These are phyloP conservation scores for Oncorhynchus keta DNA, from an alignment of 2,113 vertebrate genomes.

Conservation along the genomic window DNA sequence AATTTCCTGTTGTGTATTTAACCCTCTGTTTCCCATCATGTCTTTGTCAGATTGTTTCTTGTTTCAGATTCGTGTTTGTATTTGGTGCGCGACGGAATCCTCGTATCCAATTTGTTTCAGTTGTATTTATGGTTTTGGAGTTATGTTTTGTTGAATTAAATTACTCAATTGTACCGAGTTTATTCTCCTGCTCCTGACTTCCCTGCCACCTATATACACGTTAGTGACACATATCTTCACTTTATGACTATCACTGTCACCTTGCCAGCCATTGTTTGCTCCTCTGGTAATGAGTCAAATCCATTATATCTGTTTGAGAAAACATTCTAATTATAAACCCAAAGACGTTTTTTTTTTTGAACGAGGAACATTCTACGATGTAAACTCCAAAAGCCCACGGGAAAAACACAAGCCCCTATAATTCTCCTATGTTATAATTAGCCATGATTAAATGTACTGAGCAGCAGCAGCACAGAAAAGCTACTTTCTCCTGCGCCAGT, in stretches of 20 bases:
- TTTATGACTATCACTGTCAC: neutral
- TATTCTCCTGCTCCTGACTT: too few species aligned
- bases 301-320: neutral
- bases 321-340: neutral
- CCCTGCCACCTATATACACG: too few species aligned
- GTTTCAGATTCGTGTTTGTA: too few species aligned
- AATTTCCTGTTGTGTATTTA: too few species aligned
- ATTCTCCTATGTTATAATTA: slow-evolving; percentile 40
- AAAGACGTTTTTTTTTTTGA: neutral
- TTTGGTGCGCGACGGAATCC: too few species aligned
- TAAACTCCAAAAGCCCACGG: neutral
- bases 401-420: neutral
- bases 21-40: too few species aligned
- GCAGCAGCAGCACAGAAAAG: neutral
- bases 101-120: too few species aligned
- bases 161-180: too few species aligned
- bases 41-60: too few species aligned
- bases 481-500: neutral
- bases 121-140: too few species aligned
- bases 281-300: neutral
- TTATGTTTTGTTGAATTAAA: too few species aligned
- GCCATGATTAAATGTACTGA: slow-evolving; percentile 34
- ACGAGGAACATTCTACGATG: neutral
- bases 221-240: neutral
- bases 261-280: neutral